These are phyloP conservation scores for Serinus canaria DNA, from an alignment of 2,113 vertebrate genomes.

Conservation along the genomic window DNA sequence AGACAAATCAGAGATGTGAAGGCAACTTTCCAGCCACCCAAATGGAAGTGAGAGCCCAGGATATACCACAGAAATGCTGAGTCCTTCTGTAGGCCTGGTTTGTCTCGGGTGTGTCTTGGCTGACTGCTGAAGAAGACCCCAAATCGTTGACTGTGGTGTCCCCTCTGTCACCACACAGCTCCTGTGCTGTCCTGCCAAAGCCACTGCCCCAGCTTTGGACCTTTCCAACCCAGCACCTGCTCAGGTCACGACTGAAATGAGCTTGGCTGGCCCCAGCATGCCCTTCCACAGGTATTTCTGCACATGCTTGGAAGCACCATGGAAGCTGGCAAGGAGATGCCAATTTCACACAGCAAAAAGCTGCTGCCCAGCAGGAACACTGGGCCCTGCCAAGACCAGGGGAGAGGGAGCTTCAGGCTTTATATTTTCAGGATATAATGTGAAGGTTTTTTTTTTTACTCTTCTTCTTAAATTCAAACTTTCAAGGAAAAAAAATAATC, in stretches of 20 bases:
- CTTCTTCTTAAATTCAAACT: neutral
- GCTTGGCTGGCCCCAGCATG: neutral
- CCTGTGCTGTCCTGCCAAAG: neutral
- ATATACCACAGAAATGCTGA: fast-evolving
- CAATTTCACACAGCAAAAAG: neutral
- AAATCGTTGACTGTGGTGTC: neutral
- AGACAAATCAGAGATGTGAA: neutral
- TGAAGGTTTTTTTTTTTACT: fast-evolving
- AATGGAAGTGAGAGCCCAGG: neutral
- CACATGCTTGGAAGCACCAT: neutral
- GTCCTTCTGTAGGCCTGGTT: neutral
- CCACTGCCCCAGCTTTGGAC: neutral
- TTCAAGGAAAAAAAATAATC: neutral
- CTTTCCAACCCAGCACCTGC: neutral
- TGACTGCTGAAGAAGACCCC: neutral
- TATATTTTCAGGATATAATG: neutral
- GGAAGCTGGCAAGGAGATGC: neutral
- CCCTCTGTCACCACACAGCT: neutral
- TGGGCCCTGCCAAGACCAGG: neutral
- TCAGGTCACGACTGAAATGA: neutral
- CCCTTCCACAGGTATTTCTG: neutral
- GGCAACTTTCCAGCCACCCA: neutral
- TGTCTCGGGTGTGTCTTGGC: neutral
- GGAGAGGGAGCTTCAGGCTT: neutral
- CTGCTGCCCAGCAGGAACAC: neutral